phyloP scores from a whole-genome alignment of 2,888 invertebrate genomes.

The Drosophila maculinotata region DNA sequence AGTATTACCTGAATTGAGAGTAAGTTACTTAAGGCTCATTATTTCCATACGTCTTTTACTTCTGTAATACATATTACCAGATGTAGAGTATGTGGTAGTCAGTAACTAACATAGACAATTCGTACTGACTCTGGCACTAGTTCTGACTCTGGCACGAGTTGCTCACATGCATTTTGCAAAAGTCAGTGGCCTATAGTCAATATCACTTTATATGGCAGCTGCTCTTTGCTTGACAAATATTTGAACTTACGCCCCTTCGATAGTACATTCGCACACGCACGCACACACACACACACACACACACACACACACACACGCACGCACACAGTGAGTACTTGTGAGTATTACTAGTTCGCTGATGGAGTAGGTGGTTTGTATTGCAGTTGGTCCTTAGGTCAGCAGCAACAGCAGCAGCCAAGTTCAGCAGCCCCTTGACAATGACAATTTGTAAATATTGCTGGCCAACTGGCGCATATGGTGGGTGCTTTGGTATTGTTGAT shows the following conservation, averaged over 20 bases:
- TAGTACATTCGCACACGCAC: slow-evolving; percentile 21
- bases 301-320: neutral
- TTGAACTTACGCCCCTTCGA: slow-evolving; percentile 31
- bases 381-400: slow-evolving; percentile 5
- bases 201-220: slow-evolving; percentile 17
- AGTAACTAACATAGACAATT: neutral
- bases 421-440: slow-evolving; percentile 14
- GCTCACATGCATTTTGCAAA: neutral
- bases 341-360: neutral
- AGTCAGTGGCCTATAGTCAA: slow-evolving; percentile 20
- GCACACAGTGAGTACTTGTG: too few relatives aligned
- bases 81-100: too few relatives aligned
- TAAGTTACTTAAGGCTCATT: slow-evolving; percentile 17
- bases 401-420: neutral
- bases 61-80: too few relatives aligned
- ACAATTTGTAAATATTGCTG: slow-evolving; percentile 32
- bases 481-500: slow-evolving; percentile 1
- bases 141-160: too few relatives aligned
- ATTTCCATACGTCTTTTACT: neutral
- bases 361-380: neutral
- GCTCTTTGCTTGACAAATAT: slow-evolving; percentile 38
- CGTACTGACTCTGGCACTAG: neutral
- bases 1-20: slow-evolving; percentile 61
- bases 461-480: slow-evolving; percentile 6
- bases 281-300: neutral